Conservation (phyloP, 2,888 invertebrate genomes). For the Odontocerum albicorne region DNA sequence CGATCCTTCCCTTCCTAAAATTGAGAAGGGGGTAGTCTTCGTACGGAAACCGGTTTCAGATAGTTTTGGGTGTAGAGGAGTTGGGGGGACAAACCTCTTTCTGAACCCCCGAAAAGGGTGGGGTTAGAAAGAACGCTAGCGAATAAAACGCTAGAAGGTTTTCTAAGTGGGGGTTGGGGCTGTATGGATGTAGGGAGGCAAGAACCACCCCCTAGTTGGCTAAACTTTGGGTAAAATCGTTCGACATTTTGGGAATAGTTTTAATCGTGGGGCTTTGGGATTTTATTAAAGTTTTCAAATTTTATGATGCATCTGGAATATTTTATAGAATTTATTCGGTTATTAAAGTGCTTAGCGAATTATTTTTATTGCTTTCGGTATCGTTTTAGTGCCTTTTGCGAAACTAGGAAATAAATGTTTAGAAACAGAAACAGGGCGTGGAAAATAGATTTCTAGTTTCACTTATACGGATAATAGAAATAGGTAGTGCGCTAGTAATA, state of each 20-base stretch:
- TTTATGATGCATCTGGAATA: neutral
- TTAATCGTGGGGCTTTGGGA: neutral
- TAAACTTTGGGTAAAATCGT: slow-evolving; percentile 14
- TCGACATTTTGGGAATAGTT: slow-evolving; percentile 8
- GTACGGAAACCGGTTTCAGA: neutral
- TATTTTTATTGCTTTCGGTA: no score
- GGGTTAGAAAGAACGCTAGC: slow-evolving; percentile 33
- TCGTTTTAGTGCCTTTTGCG: no score
- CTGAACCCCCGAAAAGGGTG: slow-evolving; percentile 18
- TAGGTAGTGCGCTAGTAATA: no score
- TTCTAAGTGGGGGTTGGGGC: slow-evolving; percentile 7
- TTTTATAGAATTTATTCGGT: neutral
- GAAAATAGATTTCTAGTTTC: no score
- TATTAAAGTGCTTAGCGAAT: no score
- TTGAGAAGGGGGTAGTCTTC: neutral
- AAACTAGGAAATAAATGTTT: no score
- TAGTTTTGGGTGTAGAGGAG: slow-evolving; percentile 7
- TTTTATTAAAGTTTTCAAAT: neutral
- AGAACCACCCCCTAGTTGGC: slow-evolving; percentile 1
- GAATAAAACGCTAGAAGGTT: slow-evolving; percentile 33
- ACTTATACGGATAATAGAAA: no score
- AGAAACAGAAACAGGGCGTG: no score
- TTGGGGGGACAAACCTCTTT: slow-evolving; percentile 21
- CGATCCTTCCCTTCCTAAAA: neutral
- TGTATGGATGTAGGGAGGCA: neutral